Conservation (phyloP, 2,888 invertebrate genomes). For the Branchipolynoe longqiensis region DNA sequence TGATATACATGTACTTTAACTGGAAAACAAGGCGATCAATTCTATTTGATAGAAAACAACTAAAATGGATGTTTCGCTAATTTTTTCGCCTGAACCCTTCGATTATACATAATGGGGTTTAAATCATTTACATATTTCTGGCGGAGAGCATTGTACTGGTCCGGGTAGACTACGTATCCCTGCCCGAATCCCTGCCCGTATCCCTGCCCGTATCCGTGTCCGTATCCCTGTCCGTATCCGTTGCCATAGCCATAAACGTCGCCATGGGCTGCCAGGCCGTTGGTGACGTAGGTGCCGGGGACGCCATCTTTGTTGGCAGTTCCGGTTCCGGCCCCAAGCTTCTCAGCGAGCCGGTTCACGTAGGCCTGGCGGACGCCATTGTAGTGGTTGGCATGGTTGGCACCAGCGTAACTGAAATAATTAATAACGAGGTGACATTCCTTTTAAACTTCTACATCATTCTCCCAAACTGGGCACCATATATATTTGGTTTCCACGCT, state of each 20-base stretch:
- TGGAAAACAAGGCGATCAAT: too few relatives aligned
- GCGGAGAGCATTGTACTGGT: slow-evolving; percentile 2
- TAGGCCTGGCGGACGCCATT: slow-evolving; percentile 37
- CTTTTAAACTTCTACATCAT: too few relatives aligned
- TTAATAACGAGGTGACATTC: too few relatives aligned
- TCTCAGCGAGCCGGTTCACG: slow-evolving; percentile 41
- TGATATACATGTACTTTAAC: too few relatives aligned
- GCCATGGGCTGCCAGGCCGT: background rate
- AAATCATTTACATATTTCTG: slow-evolving; percentile 9
- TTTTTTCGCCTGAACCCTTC: too few relatives aligned
- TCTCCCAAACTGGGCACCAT: too few relatives aligned
- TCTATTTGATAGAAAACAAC: too few relatives aligned
- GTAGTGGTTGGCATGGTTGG: slow-evolving; percentile 24
- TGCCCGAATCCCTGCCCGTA: background rate
- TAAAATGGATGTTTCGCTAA: too few relatives aligned
- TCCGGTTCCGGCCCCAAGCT: slow-evolving; percentile 39
- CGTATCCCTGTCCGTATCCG: background rate
- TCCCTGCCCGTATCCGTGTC: background rate
- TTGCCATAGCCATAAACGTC: background rate
- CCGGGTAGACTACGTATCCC: background rate
- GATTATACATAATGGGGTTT: background rate
- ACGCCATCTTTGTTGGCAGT: slow-evolving; percentile 47
- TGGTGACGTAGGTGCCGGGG: slow-evolving; percentile 46
- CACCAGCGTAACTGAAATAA: slow-evolving; percentile 6
- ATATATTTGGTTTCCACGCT: too few relatives aligned